Evolutionary conservation across 2,113 vertebrate species (phyloP), one percentile per base, ranked within the genome.

Genomic region (Ochotona curzoniae): DNA sequence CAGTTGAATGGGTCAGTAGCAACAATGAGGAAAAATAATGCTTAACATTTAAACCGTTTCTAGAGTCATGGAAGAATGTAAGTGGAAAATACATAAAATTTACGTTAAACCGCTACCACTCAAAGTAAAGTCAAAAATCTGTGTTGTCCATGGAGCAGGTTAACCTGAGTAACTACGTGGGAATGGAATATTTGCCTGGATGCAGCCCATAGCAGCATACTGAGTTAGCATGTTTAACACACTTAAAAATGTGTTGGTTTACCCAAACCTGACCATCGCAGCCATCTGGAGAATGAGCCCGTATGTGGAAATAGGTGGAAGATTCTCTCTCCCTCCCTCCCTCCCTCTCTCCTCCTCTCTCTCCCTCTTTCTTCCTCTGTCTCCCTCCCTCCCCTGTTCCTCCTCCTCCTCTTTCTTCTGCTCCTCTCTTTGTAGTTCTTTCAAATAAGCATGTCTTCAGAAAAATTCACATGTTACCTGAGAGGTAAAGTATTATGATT

Each of bases 41-140:
- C 71, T 66, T 64, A 80, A 83, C 38, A 70, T 20, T 74, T 63
- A 79, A 90, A 74, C 25, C 38, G 1, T 79, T 71, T 63, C 20
- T 70, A 18, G 3, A 86, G 8, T 38, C 64, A 91, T 28, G 86
- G 71, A 89, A 94, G 69, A 17, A 32, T 74, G 69, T 63, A 90
- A 51, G 49, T 23, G 82, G n/a, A 69, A 87, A 76, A 70, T 61
- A 78, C 1, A 87, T 57, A 83, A 90, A 91, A n/a, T 12, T 47
- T 70, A 60, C 67, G 28, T 74, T 83, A 61, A 85, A 74, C 8
- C 26, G 80, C 35, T 30, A 60, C 20, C 61, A 78, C 20, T 71
- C 17, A 44, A 73, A 93, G 12, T 20, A 7, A 79, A 38, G 35
- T 70, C 15, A 23, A 89, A 79, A 79, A 15, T 73, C 11, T 49